Evolutionary conservation across 2,113 vertebrate genomes (phyloP), one percentile per base, ranked within the genome.

Genomic region (Mustelus asterias): DNA sequence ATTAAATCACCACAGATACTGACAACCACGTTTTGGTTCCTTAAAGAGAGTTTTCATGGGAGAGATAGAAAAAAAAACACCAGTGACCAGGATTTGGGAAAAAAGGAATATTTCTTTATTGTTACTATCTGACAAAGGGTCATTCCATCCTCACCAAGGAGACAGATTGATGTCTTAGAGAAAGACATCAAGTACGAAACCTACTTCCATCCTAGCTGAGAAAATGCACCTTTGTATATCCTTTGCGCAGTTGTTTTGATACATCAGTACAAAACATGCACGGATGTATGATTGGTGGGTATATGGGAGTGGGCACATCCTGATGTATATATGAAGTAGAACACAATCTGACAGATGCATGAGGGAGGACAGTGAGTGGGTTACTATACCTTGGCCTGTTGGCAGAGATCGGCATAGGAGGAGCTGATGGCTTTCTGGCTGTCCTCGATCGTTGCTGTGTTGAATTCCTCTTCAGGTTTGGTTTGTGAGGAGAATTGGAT

Each of bases 361-460:
- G 20, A 37, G 69, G 37, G 24, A 37, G 29, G 16, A 58, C 13
- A n/a, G 37, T 24, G n/a, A 9, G 60, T 48, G 5, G n/a, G 14
- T 22, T 65, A 76, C 44, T 95, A 96, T 96, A 99, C 99, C 98
- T 98, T 97, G 96, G 98, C 97, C 97, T 98, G 96, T 78, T 80
- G 96, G 96, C 90, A 96, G 16, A 99, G 97, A 85, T 96, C 96
- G 96, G 97, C 96, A 0, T 98, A 99, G 96, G 98, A 97, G 54
- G 96, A 96, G 69, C 97, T 97, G 96, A 99, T 96, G 70, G 95
- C 63, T 0, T 97, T 97, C 96, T 98, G 98, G 0, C 97, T 97
- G 95, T 96, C 97, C 96, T 98, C 97, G 95, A 99, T 98, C 0
- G 97, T 98, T 14, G 97, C 97, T 78, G 97, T 97, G 96, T 98